Conservation (phyloP, 2,113 vertebrate genomes). For the Anarhynchus alexandrinus region DNA sequence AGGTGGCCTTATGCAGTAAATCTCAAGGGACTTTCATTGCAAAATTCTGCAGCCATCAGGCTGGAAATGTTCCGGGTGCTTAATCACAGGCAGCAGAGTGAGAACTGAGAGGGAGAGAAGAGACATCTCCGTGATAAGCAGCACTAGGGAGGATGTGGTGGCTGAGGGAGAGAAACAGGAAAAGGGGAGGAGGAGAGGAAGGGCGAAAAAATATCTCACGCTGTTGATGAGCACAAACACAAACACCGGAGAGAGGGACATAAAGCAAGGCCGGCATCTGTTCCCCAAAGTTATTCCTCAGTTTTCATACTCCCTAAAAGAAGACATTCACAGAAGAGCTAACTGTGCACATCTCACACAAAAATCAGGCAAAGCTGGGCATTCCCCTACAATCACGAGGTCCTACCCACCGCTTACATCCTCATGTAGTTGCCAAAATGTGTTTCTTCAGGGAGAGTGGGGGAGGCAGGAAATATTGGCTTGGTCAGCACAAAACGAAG, state of each 20-base stretch:
- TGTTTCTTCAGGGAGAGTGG: background rate
- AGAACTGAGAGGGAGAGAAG: background rate
- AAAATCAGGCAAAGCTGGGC: background rate
- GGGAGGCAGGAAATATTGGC: background rate
- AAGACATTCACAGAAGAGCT: background rate
- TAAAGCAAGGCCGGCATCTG: background rate
- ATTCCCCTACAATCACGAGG: background rate
- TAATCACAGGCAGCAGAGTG: background rate
- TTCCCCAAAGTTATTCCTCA: background rate
- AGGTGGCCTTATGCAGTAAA: background rate
- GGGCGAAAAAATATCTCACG: background rate
- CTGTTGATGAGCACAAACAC: background rate
- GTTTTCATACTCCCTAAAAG: background rate
- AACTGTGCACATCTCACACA: background rate
- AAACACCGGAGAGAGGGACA: background rate
- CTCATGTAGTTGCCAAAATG: background rate
- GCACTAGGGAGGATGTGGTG: slow-evolving; percentile 27
- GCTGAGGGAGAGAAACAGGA: slow-evolving; percentile 18
- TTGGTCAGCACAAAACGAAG: background rate
- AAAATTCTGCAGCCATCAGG: background rate
- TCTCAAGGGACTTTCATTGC: background rate
- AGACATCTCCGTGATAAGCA: background rate
- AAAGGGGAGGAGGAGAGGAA: slow-evolving; percentile 40
- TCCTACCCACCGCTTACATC: background rate
- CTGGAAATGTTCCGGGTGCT: slow-evolving; percentile 22